Evolutionary conservation across 1,140 invertebrate species (phyloP).

Genomic region (Homarus americanus): DNA sequence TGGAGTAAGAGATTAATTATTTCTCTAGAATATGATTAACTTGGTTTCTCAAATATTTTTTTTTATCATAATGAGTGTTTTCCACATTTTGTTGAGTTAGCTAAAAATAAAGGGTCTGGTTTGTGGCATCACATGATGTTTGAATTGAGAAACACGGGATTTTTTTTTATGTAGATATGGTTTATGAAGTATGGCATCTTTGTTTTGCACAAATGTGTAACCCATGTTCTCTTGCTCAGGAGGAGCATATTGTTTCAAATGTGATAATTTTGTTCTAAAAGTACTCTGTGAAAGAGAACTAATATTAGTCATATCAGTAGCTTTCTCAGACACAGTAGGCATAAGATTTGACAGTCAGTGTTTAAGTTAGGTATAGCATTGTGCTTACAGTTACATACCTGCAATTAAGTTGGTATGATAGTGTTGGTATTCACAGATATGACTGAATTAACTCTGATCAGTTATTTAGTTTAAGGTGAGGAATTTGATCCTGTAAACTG

Average conservation of each 20-base stretch:
- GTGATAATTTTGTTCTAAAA: constrained; percentile 10
- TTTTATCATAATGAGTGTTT: background rate
- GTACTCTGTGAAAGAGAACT: background rate
- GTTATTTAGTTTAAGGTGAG: background rate
- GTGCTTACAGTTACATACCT: constrained; percentile 35
- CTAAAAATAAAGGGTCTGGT: background rate
- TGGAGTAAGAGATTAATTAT: background rate
- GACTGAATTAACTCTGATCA: background rate
- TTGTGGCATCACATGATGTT: background rate
- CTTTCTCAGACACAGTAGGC: constrained; percentile 15
- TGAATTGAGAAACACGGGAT: background rate
- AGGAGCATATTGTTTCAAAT: constrained; percentile 9
- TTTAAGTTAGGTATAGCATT: constrained; percentile 34
- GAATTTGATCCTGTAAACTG: background rate
- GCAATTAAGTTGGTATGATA: background rate
- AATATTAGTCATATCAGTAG: constrained; percentile 55
- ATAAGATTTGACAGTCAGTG: constrained; percentile 45
- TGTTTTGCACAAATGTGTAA: constrained; percentile 24
- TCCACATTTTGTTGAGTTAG: background rate
- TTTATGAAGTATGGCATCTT: background rate
- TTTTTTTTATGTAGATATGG: background rate
- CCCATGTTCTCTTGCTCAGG: constrained; percentile 22
- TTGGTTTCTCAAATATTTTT: background rate
- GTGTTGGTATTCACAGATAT: background rate
- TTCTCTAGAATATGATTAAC: background rate